Evolutionary conservation across 1,140 invertebrate genomes (phyloP).

Genomic region (Portunus trituberculatus): DNA sequence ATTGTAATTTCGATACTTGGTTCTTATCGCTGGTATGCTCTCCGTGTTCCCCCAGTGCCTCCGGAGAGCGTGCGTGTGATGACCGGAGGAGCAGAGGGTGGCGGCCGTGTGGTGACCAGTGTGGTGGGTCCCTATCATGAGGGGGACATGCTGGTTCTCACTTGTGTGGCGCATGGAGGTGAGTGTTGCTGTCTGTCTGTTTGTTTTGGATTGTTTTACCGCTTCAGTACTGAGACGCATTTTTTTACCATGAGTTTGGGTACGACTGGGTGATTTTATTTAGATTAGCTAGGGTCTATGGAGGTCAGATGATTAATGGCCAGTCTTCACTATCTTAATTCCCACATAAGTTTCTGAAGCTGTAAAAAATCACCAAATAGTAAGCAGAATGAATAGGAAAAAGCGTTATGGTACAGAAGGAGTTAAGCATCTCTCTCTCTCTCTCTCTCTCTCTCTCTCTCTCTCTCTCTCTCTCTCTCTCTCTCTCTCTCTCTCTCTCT

Average conservation of each 20-base stretch:
- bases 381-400: too few species aligned
- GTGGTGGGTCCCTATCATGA: slow-evolving; percentile 92
- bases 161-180: slow-evolving; percentile 92
- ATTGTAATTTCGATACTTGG: not conserved
- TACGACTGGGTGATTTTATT: too few species aligned
- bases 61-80: slow-evolving; percentile 56
- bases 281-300: too few species aligned
- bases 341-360: too few species aligned
- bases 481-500: not conserved
- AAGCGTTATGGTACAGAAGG: too few species aligned
- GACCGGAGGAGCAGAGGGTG: not conserved
- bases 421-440: slow-evolving; percentile 46
- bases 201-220: not conserved
- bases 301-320: too few species aligned
- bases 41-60: slow-evolving; percentile 36
- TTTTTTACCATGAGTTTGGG: not conserved
- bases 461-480: not conserved
- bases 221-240: not conserved
- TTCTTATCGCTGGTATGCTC: not conserved
- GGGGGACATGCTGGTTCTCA: slow-evolving; percentile 89
- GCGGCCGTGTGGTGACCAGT: slow-evolving; percentile 81
- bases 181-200: slow-evolving; percentile 80
- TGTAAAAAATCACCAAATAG: too few species aligned
- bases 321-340: too few species aligned
- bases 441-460: slow-evolving; percentile 32